These are phyloP conservation scores for Cybosia mesomella DNA, from an alignment of 2,888 invertebrate species.

Conservation along the genomic window DNA sequence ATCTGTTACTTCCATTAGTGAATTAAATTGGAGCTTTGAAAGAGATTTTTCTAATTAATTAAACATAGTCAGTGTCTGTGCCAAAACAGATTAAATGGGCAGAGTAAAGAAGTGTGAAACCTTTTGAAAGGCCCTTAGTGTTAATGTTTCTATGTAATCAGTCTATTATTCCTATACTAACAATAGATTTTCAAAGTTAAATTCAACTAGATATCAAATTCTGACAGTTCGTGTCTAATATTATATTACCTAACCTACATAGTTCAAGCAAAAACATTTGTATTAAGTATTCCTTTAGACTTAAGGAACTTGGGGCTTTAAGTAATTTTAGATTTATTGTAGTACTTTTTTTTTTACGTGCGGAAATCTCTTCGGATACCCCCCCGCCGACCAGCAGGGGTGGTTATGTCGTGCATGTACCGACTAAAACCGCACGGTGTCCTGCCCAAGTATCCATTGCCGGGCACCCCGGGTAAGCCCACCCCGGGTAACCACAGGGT, in stretches of 20 bases:
- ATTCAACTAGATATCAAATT: slow-evolving; percentile 24
- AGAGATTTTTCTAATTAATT: slow-evolving; percentile 26
- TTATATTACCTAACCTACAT: background rate
- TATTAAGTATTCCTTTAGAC: background rate
- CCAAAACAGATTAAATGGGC: background rate
- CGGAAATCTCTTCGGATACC: too few species aligned
- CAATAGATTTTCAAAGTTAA: slow-evolving; percentile 34
- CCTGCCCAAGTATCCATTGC: too few species aligned
- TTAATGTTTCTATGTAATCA: slow-evolving; percentile 42
- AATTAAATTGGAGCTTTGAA: slow-evolving; percentile 15
- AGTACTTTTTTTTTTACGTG: too few species aligned
- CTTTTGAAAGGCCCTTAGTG: slow-evolving; percentile 26
- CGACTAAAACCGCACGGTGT: too few species aligned
- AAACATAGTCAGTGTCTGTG: slow-evolving; percentile 1
- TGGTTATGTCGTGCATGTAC: too few species aligned
- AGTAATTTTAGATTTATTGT: background rate
- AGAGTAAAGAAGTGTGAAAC: slow-evolving; percentile 17
- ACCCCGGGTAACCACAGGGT: too few species aligned
- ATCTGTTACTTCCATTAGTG: slow-evolving; percentile 19
- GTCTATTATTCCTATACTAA: slow-evolving; percentile 37
- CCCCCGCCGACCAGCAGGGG: too few species aligned
- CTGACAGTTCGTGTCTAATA: slow-evolving; percentile 1
- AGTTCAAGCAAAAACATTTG: background rate
- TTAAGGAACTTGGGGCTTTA: background rate
- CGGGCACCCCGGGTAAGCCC: too few species aligned